Evolutionary conservation across 2,113 vertebrate species (phyloP).

Genomic region (Sula dactylatra): DNA sequence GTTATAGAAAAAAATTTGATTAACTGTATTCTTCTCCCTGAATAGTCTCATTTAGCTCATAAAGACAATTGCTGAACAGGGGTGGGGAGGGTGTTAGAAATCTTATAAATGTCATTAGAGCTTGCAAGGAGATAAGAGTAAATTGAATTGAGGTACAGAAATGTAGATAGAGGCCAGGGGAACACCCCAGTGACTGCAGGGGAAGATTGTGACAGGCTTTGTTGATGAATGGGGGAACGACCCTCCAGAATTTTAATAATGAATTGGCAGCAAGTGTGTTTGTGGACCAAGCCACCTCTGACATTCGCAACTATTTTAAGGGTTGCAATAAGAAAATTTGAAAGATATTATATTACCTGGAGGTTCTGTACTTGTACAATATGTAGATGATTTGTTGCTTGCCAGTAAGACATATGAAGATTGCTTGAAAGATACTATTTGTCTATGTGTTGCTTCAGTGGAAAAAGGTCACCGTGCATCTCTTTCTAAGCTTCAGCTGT

Average conservation of each 20-base stretch:
- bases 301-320: background rate
- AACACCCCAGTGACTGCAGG: background rate
- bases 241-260: background rate
- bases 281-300: background rate
- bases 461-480: background rate
- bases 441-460: background rate
- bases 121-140: background rate
- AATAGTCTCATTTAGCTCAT: background rate
- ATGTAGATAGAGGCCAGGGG: background rate
- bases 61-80: background rate
- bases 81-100: background rate
- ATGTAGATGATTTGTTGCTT: background rate
- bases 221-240: rapidly evolving
- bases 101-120: background rate
- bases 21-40: background rate
- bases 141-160: background rate
- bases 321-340: background rate
- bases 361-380: background rate
- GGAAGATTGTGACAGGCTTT: background rate
- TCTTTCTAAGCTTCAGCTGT: background rate
- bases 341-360: background rate
- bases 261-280: background rate
- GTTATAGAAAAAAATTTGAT: background rate
- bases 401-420: background rate
- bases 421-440: background rate